A percentile compares a stretch with the other conserved stretches of the same genome.
These are phyloP conservation scores for Chrysolina haemoptera DNA, from an alignment of 2,888 invertebrate species.

Conservation along the genomic window DNA sequence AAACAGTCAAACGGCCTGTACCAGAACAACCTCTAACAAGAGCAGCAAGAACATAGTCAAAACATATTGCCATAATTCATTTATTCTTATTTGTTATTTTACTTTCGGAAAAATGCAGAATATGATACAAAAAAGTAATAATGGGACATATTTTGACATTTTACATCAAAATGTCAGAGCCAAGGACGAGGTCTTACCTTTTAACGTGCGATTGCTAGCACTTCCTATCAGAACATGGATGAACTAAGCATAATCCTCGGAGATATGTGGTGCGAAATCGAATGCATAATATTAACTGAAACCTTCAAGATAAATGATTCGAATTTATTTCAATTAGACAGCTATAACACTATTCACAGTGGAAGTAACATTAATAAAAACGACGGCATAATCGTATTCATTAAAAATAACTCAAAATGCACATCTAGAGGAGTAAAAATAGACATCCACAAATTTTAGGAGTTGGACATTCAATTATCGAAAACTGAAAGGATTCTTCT, in stretches of 20 bases:
- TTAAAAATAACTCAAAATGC: neutral
- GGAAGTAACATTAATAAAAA: neutral
- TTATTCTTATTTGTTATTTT: neutral
- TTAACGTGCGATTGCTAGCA: no score
- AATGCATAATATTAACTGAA: neutral
- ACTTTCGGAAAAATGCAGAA: neutral
- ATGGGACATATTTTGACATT: neutral
- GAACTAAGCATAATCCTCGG: neutral
- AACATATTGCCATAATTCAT: no score
- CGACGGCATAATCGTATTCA: neutral
- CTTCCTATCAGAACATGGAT: neutral
- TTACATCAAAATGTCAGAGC: neutral
- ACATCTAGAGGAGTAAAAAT: neutral
- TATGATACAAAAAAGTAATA: neutral
- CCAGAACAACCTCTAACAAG: neutral
- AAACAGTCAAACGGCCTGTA: neutral
- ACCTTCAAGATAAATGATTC: neutral
- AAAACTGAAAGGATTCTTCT: neutral
- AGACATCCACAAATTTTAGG: neutral
- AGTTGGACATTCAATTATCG: neutral
- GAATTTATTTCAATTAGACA: neutral
- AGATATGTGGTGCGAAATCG: neutral
- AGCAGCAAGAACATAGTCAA: no score
- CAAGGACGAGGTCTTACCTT: no score
- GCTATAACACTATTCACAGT: neutral